Percentiles rank a stretch among this genome's conserved stretches.
These are phyloP conservation scores for Bubo scandiacus DNA, from an alignment of 2,113 vertebrate species.

Conservation along the genomic window DNA sequence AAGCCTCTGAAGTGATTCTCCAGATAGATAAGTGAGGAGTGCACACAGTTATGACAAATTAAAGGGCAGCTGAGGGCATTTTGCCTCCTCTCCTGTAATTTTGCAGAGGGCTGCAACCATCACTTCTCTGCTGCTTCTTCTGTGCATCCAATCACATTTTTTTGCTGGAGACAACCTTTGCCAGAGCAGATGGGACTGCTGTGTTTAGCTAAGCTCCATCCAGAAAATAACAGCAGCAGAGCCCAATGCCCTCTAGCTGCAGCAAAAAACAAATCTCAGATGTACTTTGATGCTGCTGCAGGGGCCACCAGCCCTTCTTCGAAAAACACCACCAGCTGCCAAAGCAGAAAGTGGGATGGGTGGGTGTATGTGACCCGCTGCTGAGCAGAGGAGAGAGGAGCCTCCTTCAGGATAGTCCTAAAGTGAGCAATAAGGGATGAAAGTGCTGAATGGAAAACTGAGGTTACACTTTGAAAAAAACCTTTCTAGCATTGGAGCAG, in stretches of 20 bases:
- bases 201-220: neutral
- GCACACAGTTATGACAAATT: neutral
- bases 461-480: neutral
- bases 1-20: neutral
- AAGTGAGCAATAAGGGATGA: neutral
- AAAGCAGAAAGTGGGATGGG: neutral
- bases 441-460: neutral
- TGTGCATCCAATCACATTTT: neutral
- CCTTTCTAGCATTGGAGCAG: neutral
- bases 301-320: neutral
- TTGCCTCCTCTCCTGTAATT: neutral
- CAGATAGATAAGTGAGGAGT: neutral
- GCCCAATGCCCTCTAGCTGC: neutral
- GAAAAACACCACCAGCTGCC: neutral
- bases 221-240: conserved; percentile 10
- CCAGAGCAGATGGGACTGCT: neutral
- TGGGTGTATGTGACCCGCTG: neutral
- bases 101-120: neutral
- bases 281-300: neutral
- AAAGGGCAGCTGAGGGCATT: neutral
- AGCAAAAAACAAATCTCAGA: neutral
- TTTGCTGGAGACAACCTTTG: neutral
- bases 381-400: neutral
- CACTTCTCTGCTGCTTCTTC: neutral
- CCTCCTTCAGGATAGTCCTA: neutral